A percentile compares a stretch with the other conserved stretches of the same genome.
phyloP scores from a whole-genome alignment of 2,113 vertebrate genomes.

The Ochotona curzoniae region DNA sequence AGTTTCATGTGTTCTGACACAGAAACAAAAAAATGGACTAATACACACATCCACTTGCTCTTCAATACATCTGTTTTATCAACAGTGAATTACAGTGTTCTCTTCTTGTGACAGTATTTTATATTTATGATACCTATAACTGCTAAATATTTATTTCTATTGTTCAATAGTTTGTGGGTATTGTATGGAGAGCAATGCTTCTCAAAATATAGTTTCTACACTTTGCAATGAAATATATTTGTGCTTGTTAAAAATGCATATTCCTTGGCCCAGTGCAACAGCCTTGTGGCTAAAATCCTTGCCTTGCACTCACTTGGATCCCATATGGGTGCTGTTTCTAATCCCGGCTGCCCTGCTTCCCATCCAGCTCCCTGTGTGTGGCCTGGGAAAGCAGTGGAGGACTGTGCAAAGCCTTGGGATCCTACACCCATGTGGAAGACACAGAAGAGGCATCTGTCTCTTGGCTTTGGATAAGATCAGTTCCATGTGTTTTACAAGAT shows the following conservation, averaged over 20 bases:
- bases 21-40: no score
- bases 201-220: neutral
- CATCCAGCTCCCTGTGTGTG: no score
- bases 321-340: no score
- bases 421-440: no score
- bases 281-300: no score
- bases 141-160: neutral
- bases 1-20: no score
- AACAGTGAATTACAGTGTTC: neutral
- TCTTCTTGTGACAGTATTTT: neutral
- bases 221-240: neutral
- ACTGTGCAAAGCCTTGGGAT: no score
- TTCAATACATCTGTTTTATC: neutral
- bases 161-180: neutral
- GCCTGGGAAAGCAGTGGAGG: no score
- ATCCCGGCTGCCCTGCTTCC: no score
- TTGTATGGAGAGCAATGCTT: neutral
- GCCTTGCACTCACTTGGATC: no score
- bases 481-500: neutral
- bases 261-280: neutral
- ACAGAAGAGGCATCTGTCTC: no score
- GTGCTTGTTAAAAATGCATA: slow-evolving; percentile 5
- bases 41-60: neutral
- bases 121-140: neutral
- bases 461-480: no score